Evolutionary conservation across 1,140 invertebrate species (phyloP), one percentile per base, ranked within the genome.

Genomic region (Meloidogyne hapla): DNA sequence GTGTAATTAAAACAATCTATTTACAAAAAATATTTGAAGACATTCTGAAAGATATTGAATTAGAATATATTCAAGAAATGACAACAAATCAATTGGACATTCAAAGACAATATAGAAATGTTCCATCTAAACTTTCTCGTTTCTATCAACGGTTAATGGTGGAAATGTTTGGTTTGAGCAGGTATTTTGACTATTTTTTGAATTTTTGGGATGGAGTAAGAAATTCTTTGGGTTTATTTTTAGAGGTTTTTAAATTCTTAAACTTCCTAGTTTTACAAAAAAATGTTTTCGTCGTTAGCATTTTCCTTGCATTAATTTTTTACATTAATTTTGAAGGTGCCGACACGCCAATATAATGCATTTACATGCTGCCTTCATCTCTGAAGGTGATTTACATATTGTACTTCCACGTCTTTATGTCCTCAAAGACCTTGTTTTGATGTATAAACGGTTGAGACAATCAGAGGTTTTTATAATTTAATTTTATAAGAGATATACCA

Each of bases 341-440:
- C 80, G 81, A 12, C 80, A 81, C 63, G 80, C 65, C 26, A 83
- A 81, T 64, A 77, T 81, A 61, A 56, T 81, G 66, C 80, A 81
- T 64, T 40, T 75, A 48, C 80, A 81, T 61, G 68, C 81, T 40
- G 56, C 72, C 5, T 81, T 83, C 81, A 56, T 81, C 13, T 64
- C 66, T 28, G 68, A 81, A 9, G 18, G 69, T 28, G 72, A 81
- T 66, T 67, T 81, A 21, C 67, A 79, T 42, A 56, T 81, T 48
- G 81, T 79, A 23, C 28, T 81, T 33, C 80, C 80, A 18, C 77
- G 77, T 45, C 48, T 83, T 18, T 76, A 81, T 38, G 76, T 79
- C 23, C 80, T 81, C 15, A 45, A 56, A 25, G 63, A 74, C 42
- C 62, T 81, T 28, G 77, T 75, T 45, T 70, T 74, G 62, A 6